Conservation (phyloP, 2,888 invertebrate genomes). For the Thysanoteuthis rhombus region DNA sequence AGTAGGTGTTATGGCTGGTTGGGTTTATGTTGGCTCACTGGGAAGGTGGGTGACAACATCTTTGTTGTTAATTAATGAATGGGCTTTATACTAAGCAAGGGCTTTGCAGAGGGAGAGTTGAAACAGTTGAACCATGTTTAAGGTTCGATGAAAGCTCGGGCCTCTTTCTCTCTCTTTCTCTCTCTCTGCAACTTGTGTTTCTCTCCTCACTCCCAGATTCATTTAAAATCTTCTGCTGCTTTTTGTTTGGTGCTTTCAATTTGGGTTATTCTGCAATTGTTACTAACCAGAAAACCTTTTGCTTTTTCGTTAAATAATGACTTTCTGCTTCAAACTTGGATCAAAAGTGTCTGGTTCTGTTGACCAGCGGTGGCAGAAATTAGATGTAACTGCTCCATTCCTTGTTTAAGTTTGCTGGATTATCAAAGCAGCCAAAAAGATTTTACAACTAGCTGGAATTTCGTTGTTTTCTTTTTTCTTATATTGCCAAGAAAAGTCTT, state of each 20-base stretch:
- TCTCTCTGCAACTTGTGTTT: background rate
- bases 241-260: background rate
- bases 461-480: too few species aligned
- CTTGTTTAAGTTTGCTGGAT: too few species aligned
- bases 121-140: background rate
- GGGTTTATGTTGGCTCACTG: background rate
- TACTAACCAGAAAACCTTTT: background rate
- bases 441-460: too few species aligned
- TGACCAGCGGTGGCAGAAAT: too few species aligned
- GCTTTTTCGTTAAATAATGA: too few species aligned
- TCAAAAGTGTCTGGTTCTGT: too few species aligned
- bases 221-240: background rate
- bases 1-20: background rate
- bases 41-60: background rate
- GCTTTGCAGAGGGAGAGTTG: background rate
- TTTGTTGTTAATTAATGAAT: background rate
- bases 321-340: too few species aligned
- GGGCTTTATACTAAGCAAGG: background rate
- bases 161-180: background rate
- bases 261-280: background rate
- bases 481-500: too few species aligned
- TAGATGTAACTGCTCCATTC: too few species aligned
- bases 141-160: background rate
- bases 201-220: background rate
- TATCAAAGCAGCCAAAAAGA: too few species aligned